Evolutionary conservation across 30 jellyfish, hydroid and myxozoan genomes (phyloP).

Genomic region (Catostylus mosaicus): DNA sequence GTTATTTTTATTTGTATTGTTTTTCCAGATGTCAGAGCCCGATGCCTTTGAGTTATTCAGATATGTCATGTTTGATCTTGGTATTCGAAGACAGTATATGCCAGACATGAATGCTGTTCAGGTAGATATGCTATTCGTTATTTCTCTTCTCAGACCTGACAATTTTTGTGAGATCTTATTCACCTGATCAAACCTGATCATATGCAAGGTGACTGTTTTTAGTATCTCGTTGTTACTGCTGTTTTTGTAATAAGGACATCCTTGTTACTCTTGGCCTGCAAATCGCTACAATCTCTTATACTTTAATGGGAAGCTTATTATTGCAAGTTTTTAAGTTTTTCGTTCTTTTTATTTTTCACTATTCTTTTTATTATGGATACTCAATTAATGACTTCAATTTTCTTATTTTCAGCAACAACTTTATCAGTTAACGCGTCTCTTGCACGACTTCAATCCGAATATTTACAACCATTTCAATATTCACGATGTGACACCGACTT

Average conservation of each 20-base stretch:
- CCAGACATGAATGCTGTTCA: slow-evolving; percentile 98
- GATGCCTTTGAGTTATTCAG: slow-evolving; percentile 89
- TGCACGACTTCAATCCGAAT: slow-evolving; percentile 92
- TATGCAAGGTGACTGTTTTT: not conserved
- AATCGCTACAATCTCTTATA: too few species aligned
- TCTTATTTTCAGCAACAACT: slow-evolving; percentile 88
- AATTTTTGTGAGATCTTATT: too few species aligned
- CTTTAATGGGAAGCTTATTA: too few species aligned
- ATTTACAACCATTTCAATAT: slow-evolving; percentile 84
- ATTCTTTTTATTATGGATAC: not conserved
- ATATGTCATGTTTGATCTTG: slow-evolving; percentile 87
- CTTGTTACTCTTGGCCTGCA: not conserved
- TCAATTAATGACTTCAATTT: not conserved
- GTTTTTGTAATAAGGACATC: not conserved
- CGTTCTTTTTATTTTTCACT: too few species aligned
- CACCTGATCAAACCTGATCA: too few species aligned
- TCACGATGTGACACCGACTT: slow-evolving; percentile 98
- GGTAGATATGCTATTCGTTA: slow-evolving; percentile 10
- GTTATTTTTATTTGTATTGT: not conserved
- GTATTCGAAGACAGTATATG: slow-evolving; percentile 92
- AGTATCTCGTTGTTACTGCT: not conserved
- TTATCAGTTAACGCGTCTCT: slow-evolving; percentile 91
- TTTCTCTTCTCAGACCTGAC: too few species aligned
- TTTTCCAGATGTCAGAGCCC: slow-evolving; percentile 86
- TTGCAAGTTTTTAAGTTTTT: too few species aligned